Evolutionary conservation across 2,888 invertebrate species (phyloP).

Genomic region (Bellardia bayeri): DNA sequence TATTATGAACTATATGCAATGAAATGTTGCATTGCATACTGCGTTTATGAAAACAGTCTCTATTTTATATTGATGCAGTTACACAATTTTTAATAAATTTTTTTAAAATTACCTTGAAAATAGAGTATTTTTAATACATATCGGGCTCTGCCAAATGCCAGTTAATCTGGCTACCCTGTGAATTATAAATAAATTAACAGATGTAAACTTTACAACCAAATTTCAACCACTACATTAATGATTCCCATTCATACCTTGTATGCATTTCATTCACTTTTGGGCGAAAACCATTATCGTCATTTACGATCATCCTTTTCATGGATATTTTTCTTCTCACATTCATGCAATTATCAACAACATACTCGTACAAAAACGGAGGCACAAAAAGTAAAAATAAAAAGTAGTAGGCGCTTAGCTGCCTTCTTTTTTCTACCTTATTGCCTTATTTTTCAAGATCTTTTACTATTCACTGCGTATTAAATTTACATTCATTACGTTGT

Average conservation of each 20-base stretch:
- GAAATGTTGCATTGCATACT: too few relatives aligned
- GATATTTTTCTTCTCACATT: background rate
- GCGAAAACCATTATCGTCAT: slow-evolving; percentile 50
- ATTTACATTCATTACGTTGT: slow-evolving; percentile 82
- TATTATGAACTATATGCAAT: too few relatives aligned
- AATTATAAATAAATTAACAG: background rate
- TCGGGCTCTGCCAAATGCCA: too few relatives aligned
- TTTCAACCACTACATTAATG: background rate
- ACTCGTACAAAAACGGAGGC: background rate
- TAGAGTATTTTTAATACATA: too few relatives aligned
- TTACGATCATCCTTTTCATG: slow-evolving; percentile 38
- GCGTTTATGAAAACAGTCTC: too few relatives aligned
- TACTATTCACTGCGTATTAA: slow-evolving; percentile 77
- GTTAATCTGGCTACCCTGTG: background rate
- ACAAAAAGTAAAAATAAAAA: background rate
- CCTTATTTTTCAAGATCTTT: slow-evolving; percentile 16
- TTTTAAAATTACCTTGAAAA: too few relatives aligned
- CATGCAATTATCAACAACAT: background rate
- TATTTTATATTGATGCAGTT: too few relatives aligned
- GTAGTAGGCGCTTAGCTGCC: slow-evolving; percentile 27
- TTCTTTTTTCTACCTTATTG: background rate
- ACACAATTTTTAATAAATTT: too few relatives aligned
- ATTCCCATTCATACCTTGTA: background rate
- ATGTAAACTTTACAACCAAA: slow-evolving; percentile 7
- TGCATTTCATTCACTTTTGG: slow-evolving; percentile 26